Evolutionary conservation across 2,888 invertebrate species (phyloP), one percentile per base, ranked within the genome.

Genomic region (Myathropa florea): DNA sequence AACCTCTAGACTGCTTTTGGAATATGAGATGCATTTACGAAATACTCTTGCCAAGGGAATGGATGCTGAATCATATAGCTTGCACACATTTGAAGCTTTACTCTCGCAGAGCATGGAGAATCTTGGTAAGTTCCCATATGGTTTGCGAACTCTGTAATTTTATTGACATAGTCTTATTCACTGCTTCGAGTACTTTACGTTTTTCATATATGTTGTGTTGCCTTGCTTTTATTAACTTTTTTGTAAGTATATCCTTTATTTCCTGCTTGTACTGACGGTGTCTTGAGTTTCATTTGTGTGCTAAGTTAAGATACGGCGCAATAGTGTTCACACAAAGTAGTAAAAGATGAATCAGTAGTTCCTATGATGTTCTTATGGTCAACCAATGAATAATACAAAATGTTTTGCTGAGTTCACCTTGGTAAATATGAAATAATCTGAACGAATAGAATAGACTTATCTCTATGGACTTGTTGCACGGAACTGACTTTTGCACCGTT

Each of bases 61-160:
- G 97, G 98, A 98, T 90, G 98, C 98, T 7, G 98, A 98, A 93
- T 97, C 97, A 92, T 98, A 97, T 93, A 97, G 97, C 92, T 94
- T 98, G 89, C 98, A 98, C 91, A 98, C 98, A 0, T 98, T 98
- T 91, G 98, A 98, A 93, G 97, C 98, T 78, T 94, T 98, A 84
- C 94, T 98, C 87, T 97, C 97, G 71, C 98, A 98, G 93, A 98
- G 97, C 93, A 97, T 98, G 97, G 98, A 98, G 93, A 98, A 98
- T 93, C 94, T 98, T 93, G 98, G 97, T 97, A 83, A 91, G 92
- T 24, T n/a, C 9, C 21, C 18, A 18, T 7, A 33, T n/a, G 18
- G 39, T 4, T n/a, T 23, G 12, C 61, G 24, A 59, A 18, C 10
- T 36, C 7, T 36, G 33, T 33, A 57, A 46, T 18, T 46, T 0